A percentile compares a stretch with the other conserved stretches of the same genome.
Conservation (phyloP, 2,113 vertebrate genomes). For the Pelecanus crispus region DNA sequence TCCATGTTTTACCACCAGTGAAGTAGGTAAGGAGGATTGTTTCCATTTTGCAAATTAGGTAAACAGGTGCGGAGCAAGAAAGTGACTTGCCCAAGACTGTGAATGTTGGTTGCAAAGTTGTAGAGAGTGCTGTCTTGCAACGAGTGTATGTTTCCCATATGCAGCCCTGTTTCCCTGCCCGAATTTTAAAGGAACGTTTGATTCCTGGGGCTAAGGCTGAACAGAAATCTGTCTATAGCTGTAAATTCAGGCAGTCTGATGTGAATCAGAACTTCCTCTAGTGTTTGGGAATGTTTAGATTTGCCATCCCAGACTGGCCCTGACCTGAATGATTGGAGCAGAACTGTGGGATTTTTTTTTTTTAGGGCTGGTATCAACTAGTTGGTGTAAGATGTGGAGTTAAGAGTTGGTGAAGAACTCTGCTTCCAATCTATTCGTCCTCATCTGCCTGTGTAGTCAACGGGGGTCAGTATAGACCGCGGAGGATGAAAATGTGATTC, state of each 20-base stretch:
- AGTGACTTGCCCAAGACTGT: not conserved
- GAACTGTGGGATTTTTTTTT: not conserved
- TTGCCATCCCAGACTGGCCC: not conserved
- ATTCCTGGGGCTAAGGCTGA: conserved; percentile 1
- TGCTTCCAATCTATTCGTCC: not conserved
- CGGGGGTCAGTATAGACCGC: accelerated
- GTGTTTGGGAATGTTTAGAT: not conserved
- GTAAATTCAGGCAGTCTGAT: not conserved
- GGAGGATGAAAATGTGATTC: not conserved
- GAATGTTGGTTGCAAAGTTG: not conserved
- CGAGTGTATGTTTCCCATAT: accelerated
- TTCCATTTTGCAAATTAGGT: not conserved
- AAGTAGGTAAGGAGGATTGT: not conserved
- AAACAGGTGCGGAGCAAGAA: not conserved
- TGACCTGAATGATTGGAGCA: not conserved
- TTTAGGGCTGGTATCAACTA: not conserved
- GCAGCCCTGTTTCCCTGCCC: not conserved
- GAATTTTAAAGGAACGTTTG: not conserved
- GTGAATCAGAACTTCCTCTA: not conserved
- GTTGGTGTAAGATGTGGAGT: not conserved
- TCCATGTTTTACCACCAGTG: not conserved
- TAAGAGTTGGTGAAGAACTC: not conserved
- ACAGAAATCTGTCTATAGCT: not conserved
- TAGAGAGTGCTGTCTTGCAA: not conserved
- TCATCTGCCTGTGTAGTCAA: not conserved